Evolutionary conservation across 2,888 invertebrate species (phyloP).

Genomic region (Heliothis peltigera): DNA sequence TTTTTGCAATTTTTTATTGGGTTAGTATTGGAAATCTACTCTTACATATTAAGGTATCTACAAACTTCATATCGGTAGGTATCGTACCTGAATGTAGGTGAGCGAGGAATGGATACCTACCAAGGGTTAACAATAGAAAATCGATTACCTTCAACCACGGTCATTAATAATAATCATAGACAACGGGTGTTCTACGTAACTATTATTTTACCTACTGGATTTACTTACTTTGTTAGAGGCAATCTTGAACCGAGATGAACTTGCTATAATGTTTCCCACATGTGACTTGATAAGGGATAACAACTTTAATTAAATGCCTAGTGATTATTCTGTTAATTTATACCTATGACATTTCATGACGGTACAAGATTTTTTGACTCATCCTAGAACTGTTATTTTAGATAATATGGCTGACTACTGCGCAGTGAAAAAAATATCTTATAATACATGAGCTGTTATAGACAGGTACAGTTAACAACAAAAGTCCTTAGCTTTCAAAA

Average conservation of each 20-base stretch:
- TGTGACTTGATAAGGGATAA: conserved; percentile 39
- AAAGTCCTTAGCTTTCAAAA: no score
- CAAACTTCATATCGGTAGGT: no score
- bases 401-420: no score
- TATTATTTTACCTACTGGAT: conserved; percentile 9
- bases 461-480: no score
- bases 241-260: conserved; percentile 51
- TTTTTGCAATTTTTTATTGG: no score
- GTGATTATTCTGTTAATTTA: conserved; percentile 13
- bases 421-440: no score
- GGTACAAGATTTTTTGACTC: conserved; percentile 7
- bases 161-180: conserved; percentile 38
- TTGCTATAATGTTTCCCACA: conserved; percentile 31
- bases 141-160: conserved; percentile 42
- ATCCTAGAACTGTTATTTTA: neutral
- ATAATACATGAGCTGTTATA: no score
- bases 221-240: conserved; percentile 9
- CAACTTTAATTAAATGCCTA: conserved; percentile 16
- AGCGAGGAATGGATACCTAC: neutral
- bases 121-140: conserved; percentile 38
- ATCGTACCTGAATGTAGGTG: neutral
- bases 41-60: no score
- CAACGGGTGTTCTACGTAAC: conserved; percentile 12
- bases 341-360: neutral
- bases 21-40: no score